These are phyloP conservation scores for Nibea coibor DNA, from an alignment of 2,113 vertebrate genomes.

Conservation along the genomic window DNA sequence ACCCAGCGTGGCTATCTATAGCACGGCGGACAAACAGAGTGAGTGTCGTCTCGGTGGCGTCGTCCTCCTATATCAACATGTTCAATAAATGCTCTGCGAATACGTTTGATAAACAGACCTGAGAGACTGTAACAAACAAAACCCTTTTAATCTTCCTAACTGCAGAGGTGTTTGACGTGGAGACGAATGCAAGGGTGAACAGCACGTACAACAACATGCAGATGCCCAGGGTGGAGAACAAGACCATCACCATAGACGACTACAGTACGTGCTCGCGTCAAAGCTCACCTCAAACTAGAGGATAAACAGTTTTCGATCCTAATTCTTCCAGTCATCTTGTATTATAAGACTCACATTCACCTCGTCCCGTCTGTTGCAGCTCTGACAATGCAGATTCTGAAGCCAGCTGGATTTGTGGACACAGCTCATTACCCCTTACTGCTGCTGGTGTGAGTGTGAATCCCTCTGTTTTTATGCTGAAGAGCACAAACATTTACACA, in stretches of 20 bases:
- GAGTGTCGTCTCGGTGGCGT: conserved; percentile 72
- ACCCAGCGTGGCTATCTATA: conserved; percentile 90
- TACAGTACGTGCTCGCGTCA: conserved; percentile 86
- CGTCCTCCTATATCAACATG: neutral
- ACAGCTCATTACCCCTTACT: conserved; percentile 91
- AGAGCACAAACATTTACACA: neutral
- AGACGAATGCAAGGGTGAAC: conserved; percentile 89
- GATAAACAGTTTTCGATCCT: neutral
- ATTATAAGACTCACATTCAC: neutral
- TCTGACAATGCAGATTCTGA: conserved; percentile 92
- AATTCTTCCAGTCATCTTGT: neutral
- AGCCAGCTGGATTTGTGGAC: conserved; percentile 90
- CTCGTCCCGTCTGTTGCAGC: conserved; percentile 74
- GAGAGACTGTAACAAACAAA: neutral
- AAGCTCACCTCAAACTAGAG: neutral
- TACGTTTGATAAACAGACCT: neutral
- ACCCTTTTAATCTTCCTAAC: conserved; percentile 7
- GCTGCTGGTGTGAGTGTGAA: conserved; percentile 92
- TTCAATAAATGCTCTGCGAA: neutral
- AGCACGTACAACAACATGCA: conserved; percentile 85
- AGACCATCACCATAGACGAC: conserved; percentile 88
- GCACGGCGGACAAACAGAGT: conserved; percentile 87
- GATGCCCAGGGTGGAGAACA: conserved; percentile 92
- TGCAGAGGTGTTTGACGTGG: conserved; percentile 90
- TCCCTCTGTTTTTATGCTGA: neutral